Evolutionary conservation across 2,113 vertebrate species (phyloP).

Genomic region (Gasterosteus nipponicus): DNA sequence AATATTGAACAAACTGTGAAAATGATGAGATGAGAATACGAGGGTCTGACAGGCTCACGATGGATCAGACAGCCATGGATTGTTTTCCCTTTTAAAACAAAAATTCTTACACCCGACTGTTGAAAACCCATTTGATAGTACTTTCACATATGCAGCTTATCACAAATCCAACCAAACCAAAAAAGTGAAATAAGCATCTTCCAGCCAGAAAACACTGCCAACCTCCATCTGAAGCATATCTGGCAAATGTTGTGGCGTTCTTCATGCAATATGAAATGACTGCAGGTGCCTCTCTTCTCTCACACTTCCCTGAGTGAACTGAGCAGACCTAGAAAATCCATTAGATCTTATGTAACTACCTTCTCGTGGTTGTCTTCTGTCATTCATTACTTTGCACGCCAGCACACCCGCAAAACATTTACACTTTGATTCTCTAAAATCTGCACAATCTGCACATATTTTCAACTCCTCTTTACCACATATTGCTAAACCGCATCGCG

Average conservation of each 20-base stretch:
- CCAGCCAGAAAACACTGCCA: not conserved
- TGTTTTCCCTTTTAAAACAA: not conserved
- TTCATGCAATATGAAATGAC: slow-evolving; percentile 1
- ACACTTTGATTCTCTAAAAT: not conserved
- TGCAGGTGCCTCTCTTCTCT: not conserved
- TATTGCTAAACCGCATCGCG: not conserved
- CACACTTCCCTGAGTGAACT: not conserved
- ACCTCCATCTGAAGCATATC: not conserved
- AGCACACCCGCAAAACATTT: not conserved
- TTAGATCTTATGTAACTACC: slow-evolving; percentile 13
- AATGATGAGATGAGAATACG: too few species aligned
- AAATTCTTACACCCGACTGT: not conserved
- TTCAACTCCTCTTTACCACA: not conserved
- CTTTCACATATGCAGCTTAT: not conserved
- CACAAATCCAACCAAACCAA: not conserved
- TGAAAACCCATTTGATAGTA: not conserved
- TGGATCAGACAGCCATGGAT: not conserved
- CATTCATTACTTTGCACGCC: not conserved
- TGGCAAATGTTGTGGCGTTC: slow-evolving; percentile 7
- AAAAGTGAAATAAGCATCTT: not conserved
- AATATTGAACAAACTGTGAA: not conserved
- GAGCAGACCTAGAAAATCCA: slow-evolving; percentile 10
- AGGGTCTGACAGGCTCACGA: too few species aligned
- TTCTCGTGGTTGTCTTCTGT: not conserved
- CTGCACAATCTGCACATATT: not conserved